Evolutionary conservation across 2,797 vertebrate species (phyloP), one percentile per base, ranked within the genome.

Genomic region (Oreortyx pictus): DNA sequence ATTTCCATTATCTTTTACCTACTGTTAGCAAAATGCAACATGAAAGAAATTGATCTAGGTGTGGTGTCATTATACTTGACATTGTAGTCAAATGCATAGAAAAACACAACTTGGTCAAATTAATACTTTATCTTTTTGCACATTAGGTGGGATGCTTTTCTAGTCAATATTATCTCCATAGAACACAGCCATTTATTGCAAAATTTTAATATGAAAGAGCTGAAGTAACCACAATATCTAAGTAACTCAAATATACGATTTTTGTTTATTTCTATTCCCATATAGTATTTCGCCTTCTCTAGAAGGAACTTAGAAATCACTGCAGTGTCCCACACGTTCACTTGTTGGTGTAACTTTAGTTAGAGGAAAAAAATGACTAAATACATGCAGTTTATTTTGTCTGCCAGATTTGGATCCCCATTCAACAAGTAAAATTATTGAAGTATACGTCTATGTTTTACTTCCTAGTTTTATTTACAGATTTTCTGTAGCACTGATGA

Each of bases 141-240:
- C 3, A 4, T 57, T 14, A n/a, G 22, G n/a, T 18, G 19, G 20
- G 54, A n/a, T 56, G 54, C 31, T 56, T 56, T 56, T 10, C 11
- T n/a, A 20, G 31, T 57, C 19, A 33, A 19, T 22, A 33, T 57
- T 20, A 52, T 46, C 37, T 27, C 37, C 37, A 27, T 5, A 31
- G 33, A 62, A 5, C 7, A 4, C 7, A 10, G 72, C 31, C 33
- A 62, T 4, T 6, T 6, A 35, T 37, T 73, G 35, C 16, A 2
- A 70, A 94, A 72, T 41, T 61, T 31, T 7, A 52, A 9, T 61
- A 57, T 33, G 14, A 2, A 52, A 41, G 16, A 65, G 79, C 37
- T 79, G 31, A 59, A 80, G 61, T 4, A 46, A 3, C 14, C 39
- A 59, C n/a, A 27, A 11, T 5, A 11, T 4, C 25, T 0, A 14